phyloP scores from a whole-genome alignment of 1,140 invertebrate genomes.

The Drosophila serrata region DNA sequence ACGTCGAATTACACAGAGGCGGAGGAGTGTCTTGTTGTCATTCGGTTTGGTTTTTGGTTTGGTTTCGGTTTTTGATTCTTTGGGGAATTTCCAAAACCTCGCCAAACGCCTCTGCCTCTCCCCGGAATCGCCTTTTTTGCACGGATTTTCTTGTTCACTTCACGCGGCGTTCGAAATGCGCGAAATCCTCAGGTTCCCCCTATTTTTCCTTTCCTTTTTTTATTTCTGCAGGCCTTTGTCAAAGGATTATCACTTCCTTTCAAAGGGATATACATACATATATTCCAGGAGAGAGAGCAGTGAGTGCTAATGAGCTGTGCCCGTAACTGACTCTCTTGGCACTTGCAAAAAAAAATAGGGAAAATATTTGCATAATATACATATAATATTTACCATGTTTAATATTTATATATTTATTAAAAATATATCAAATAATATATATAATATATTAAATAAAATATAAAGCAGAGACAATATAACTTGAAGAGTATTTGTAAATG shows the following conservation, averaged over 20 bases:
- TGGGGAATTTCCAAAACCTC: slow-evolving; percentile 62
- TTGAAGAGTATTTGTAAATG: background rate
- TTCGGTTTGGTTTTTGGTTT: slow-evolving; percentile 13
- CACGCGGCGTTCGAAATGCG: slow-evolving; percentile 73
- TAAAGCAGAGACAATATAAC: background rate
- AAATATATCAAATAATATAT: background rate
- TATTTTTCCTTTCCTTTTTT: background rate
- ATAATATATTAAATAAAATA: background rate
- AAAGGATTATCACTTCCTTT: slow-evolving; percentile 82
- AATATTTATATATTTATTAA: no score
- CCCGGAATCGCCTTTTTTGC: slow-evolving; percentile 28
- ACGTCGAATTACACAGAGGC: slow-evolving; percentile 70
- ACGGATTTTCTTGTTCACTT: slow-evolving; percentile 60
- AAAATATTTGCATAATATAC: background rate
- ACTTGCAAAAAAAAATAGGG: background rate
- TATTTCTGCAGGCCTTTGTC: slow-evolving; percentile 60
- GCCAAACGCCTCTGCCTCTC: no score
- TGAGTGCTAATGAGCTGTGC: slow-evolving; percentile 65
- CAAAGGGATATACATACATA: slow-evolving; percentile 1
- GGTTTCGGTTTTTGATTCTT: slow-evolving; percentile 33
- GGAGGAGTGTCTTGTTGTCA: slow-evolving; percentile 53
- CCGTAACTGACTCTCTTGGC: slow-evolving; percentile 28
- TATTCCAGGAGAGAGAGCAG: slow-evolving; percentile 7
- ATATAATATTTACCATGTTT: no score
- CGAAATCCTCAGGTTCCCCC: slow-evolving; percentile 57